These are phyloP conservation scores for Berghia stephanieae DNA, from an alignment of 1,140 invertebrate genomes.

Conservation along the genomic window DNA sequence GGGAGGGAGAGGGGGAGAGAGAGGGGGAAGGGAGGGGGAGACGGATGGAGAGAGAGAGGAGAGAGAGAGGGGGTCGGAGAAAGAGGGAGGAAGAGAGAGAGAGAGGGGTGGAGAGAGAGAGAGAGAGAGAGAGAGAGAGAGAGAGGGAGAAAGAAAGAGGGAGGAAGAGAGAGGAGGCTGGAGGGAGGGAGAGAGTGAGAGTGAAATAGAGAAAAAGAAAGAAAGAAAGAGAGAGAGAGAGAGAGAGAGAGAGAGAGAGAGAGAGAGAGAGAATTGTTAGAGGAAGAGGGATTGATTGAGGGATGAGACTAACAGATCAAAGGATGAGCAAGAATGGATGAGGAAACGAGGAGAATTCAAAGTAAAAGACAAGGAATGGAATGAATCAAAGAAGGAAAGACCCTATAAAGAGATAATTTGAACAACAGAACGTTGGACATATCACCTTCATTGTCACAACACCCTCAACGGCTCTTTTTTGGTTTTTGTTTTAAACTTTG, in stretches of 20 bases:
- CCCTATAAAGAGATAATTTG: too few species aligned
- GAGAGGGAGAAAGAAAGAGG: neutral
- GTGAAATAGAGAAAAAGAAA: neutral
- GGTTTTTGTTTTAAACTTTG: too few species aligned
- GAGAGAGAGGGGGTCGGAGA: too few species aligned
- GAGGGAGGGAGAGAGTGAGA: slow-evolving; percentile 16
- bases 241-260: neutral
- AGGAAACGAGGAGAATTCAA: neutral
- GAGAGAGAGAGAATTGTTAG: too few species aligned
- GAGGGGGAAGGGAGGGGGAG: neutral
- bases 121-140: slow-evolving; percentile 17
- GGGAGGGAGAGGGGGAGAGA: neutral
- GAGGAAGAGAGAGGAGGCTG: slow-evolving; percentile 8
- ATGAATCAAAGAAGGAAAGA: too few species aligned
- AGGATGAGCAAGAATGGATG: neutral
- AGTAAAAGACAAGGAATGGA: neutral
- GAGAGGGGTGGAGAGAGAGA: too few species aligned
- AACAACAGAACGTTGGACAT: too few species aligned
- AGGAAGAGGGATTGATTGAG: neutral
- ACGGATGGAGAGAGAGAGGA: too few species aligned
- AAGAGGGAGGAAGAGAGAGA: too few species aligned
- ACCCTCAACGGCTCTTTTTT: too few species aligned
- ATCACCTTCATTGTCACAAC: too few species aligned
- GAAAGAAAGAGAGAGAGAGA: neutral
- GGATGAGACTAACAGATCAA: neutral